phyloP scores from a whole-genome alignment of 1,140 invertebrate species.

The Pinna nobilis region DNA sequence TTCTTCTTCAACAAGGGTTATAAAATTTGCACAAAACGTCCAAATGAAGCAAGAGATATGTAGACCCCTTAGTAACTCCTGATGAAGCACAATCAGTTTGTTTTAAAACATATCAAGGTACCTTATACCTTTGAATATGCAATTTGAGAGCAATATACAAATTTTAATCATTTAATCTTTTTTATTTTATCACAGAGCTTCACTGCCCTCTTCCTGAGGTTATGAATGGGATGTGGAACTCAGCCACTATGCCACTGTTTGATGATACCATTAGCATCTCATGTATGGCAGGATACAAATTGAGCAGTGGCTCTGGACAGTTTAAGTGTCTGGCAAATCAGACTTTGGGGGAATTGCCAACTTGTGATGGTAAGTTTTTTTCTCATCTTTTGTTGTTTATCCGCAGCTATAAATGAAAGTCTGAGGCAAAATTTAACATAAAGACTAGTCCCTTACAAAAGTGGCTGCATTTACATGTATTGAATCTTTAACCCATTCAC shows the following conservation, averaged over 20 bases:
- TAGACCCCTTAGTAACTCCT: no score
- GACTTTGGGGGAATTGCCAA: slow-evolving; percentile 34
- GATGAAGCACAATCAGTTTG: no score
- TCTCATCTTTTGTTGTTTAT: background rate
- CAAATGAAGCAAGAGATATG: no score
- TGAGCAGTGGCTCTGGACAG: slow-evolving; percentile 18
- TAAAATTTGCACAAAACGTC: no score
- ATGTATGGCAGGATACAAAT: slow-evolving; percentile 34
- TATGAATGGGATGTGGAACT: slow-evolving; percentile 26
- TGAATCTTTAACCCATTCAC: no score
- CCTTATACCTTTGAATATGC: no score
- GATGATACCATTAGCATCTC: slow-evolving; percentile 7
- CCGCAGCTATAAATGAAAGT: background rate
- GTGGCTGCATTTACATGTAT: no score
- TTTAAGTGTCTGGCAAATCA: slow-evolving; percentile 36
- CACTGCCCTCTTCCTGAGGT: slow-evolving; percentile 39
- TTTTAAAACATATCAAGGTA: no score
- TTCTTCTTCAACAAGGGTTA: no score
- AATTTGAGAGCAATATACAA: no score
- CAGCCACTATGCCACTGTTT: background rate
- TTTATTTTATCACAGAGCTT: slow-evolving; percentile 37
- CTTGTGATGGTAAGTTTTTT: slow-evolving; percentile 37
- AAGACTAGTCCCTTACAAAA: no score
- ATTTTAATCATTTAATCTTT: background rate
- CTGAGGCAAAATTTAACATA: background rate